phyloP scores from a whole-genome alignment of 1,140 invertebrate species.

The Calliopsis andreniformis region DNA sequence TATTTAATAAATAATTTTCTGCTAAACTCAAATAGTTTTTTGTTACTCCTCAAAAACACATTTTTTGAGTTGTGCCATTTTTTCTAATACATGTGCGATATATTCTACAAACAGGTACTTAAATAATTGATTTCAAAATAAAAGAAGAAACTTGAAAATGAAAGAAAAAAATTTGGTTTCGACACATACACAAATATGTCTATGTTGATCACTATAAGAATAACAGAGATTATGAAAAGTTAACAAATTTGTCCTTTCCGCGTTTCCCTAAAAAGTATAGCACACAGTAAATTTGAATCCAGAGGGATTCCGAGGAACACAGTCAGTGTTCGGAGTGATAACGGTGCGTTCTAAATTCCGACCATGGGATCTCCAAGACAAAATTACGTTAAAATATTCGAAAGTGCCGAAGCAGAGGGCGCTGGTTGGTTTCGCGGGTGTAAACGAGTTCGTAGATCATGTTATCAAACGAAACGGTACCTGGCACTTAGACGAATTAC shows the following conservation, averaged over 20 bases:
- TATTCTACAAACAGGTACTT: too few relatives aligned
- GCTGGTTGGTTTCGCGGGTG: not conserved
- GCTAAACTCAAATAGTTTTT: too few relatives aligned
- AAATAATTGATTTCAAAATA: too few relatives aligned
- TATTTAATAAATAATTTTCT: too few relatives aligned
- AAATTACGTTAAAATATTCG: slow-evolving; percentile 39
- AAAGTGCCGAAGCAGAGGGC: slow-evolving; percentile 19
- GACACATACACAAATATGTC: too few relatives aligned
- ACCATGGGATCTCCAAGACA: not conserved
- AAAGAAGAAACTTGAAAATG: too few relatives aligned
- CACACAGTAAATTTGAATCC: not conserved
- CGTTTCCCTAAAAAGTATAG: not conserved
- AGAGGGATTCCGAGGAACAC: not conserved
- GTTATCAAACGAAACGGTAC: slow-evolving; percentile 34
- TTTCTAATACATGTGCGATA: too few relatives aligned
- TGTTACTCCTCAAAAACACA: too few relatives aligned
- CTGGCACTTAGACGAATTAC: slow-evolving; percentile 41
- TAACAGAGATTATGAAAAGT: too few relatives aligned
- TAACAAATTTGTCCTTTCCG: not conserved
- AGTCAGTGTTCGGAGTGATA: slow-evolving; percentile 27
- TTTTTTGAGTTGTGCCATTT: too few relatives aligned
- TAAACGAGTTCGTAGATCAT: slow-evolving; percentile 24
- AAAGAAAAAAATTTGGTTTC: not conserved
- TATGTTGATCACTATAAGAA: not conserved
- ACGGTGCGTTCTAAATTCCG: slow-evolving; percentile 43